Evolutionary conservation across 2,113 vertebrate genomes (phyloP).

Genomic region (Xyrauchen texanus): DNA sequence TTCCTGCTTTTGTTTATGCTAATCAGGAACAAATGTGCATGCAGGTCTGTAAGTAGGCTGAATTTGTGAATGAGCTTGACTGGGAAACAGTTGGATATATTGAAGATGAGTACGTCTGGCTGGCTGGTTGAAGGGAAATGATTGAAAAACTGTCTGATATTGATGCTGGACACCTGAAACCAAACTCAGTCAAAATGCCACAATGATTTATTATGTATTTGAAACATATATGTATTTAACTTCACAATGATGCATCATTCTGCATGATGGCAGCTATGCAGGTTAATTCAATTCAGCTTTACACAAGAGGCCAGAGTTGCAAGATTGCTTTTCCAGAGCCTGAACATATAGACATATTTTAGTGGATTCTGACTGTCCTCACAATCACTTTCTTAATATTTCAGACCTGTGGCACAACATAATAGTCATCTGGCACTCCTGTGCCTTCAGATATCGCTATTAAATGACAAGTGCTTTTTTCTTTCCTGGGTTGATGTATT

Average conservation of each 20-base stretch:
- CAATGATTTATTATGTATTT: neutral
- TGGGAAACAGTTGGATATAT: neutral
- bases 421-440: no score
- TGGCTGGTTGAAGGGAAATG: neutral
- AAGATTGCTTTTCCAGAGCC: neutral
- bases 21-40: conserved; percentile 64
- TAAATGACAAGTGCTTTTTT: no score
- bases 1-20: conserved; percentile 68
- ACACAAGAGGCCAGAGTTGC: neutral
- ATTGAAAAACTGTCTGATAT: neutral
- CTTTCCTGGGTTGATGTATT: no score
- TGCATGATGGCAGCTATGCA: no score
- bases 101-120: neutral
- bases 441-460: no score
- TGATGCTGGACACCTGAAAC: neutral
- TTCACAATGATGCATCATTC: neutral
- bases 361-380: no score
- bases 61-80: conserved; percentile 33
- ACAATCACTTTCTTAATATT: no score
- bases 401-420: no score
- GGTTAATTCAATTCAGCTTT: neutral
- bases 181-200: neutral
- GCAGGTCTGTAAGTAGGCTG: neutral
- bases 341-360: no score
- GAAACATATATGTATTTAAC: neutral